Percentiles rank a stretch among this genome's conserved stretches.
Evolutionary conservation across 2,888 invertebrate species (phyloP).

Genomic region (Xestia c-nigrum): DNA sequence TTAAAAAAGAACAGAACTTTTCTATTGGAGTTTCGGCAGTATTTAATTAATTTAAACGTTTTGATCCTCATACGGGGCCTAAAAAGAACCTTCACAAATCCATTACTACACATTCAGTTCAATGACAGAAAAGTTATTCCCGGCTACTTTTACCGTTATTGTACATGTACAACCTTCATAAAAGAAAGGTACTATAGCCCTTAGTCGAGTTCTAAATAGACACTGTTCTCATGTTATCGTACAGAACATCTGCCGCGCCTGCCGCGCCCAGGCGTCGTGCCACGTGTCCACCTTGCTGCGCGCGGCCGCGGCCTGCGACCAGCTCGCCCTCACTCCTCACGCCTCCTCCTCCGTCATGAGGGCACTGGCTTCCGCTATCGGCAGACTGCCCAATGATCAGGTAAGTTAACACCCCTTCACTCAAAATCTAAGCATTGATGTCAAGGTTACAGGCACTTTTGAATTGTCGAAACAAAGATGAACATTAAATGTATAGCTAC

Average conservation of each 20-base stretch:
- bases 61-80: neutral
- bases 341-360: constrained; percentile 94
- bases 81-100: neutral
- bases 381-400: constrained; percentile 88
- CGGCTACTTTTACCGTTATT: neutral
- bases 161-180: neutral
- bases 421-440: too few species aligned
- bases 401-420: constrained; percentile 56
- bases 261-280: constrained; percentile 94
- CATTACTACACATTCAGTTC: neutral
- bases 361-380: constrained; percentile 91
- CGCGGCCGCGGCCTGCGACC: constrained; percentile 93
- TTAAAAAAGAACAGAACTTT: too few species aligned
- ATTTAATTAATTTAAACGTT: neutral
- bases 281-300: constrained; percentile 94
- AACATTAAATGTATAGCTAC: too few species aligned
- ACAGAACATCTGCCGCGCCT: constrained; percentile 94
- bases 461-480: too few species aligned
- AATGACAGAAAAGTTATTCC: neutral
- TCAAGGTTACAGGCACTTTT: too few species aligned
- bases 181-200: neutral
- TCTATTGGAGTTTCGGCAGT: too few species aligned
- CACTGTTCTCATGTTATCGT: neutral
- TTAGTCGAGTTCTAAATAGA: neutral
- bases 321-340: constrained; percentile 93